These are phyloP conservation scores for Tupaia chinensis DNA, from an alignment of 2,113 vertebrate genomes.

Conservation along the genomic window DNA sequence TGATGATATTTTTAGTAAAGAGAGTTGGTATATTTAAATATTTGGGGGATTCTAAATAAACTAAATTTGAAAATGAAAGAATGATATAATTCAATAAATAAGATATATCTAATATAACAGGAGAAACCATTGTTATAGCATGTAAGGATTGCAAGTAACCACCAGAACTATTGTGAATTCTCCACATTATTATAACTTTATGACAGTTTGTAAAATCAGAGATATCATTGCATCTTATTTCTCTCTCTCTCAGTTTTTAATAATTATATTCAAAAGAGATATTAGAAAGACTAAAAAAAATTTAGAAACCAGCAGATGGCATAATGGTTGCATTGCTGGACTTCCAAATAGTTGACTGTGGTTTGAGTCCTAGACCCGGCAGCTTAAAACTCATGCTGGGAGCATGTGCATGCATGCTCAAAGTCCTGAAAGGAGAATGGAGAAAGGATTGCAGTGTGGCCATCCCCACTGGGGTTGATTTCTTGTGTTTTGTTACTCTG, in stretches of 20 bases:
- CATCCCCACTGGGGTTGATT: too few relatives aligned
- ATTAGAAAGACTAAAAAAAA: conserved; percentile 22
- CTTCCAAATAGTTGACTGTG: too few relatives aligned
- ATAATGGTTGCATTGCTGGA: too few relatives aligned
- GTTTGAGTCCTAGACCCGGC: too few relatives aligned
- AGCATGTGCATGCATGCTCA: too few relatives aligned
- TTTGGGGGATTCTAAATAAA: not conserved
- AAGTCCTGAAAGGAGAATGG: too few relatives aligned
- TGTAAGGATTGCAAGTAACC: not conserved
- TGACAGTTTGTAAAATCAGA: not conserved
- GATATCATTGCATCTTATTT: not conserved
- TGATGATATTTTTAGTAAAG: not conserved
- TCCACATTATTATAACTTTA: not conserved
- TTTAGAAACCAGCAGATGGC: not conserved
- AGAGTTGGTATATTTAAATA: not conserved
- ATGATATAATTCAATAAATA: not conserved
- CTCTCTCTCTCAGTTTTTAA: not conserved
- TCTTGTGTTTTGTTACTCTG: too few relatives aligned
- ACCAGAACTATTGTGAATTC: not conserved
- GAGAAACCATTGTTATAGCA: not conserved
- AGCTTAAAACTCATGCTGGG: too few relatives aligned
- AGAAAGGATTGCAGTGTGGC: too few relatives aligned
- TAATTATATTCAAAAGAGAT: conserved; percentile 19
- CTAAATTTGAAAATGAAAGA: not conserved
- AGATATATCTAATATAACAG: not conserved